These are phyloP conservation scores for Amphilophus citrinellus DNA, from an alignment of 2,113 vertebrate genomes.

Conservation along the genomic window DNA sequence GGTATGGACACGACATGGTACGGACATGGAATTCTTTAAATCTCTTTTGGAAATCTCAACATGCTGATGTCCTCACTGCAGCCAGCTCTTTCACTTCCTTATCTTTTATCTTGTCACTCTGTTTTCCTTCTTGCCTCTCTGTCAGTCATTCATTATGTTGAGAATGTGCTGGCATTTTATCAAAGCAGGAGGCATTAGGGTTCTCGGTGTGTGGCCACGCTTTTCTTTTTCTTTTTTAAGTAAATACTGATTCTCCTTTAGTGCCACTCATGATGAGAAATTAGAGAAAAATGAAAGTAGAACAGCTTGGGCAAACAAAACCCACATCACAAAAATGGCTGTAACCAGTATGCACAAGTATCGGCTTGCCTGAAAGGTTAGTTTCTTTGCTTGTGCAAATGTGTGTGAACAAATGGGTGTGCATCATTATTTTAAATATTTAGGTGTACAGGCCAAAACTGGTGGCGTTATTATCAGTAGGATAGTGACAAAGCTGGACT, in stretches of 20 bases:
- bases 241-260: conserved; percentile 17
- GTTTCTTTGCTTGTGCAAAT: conserved; percentile 11
- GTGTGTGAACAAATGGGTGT: conserved; percentile 20
- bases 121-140: neutral
- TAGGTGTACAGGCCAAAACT: neutral
- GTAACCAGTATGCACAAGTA: neutral
- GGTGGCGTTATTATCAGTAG: conserved; percentile 4
- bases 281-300: neutral
- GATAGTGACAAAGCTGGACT: conserved; percentile 28
- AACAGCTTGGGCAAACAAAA: conserved; percentile 11
- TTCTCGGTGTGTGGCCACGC: conserved; percentile 17
- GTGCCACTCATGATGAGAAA: neutral
- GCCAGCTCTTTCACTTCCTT: neutral
- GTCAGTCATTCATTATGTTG: conserved; percentile 1
- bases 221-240: neutral
- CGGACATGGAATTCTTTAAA: too few species aligned
- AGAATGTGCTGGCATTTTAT: conserved; percentile 31
- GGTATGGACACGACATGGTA: conserved; percentile 2
- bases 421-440: conserved; percentile 19
- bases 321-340: neutral
- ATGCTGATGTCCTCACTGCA: neutral
- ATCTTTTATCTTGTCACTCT: conserved; percentile 1
- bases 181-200: conserved; percentile 16
- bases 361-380: neutral
- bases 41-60: conserved; percentile 43